Evolutionary conservation across 2,113 vertebrate genomes (phyloP).

Genomic region (Pelmatolapia mariae): DNA sequence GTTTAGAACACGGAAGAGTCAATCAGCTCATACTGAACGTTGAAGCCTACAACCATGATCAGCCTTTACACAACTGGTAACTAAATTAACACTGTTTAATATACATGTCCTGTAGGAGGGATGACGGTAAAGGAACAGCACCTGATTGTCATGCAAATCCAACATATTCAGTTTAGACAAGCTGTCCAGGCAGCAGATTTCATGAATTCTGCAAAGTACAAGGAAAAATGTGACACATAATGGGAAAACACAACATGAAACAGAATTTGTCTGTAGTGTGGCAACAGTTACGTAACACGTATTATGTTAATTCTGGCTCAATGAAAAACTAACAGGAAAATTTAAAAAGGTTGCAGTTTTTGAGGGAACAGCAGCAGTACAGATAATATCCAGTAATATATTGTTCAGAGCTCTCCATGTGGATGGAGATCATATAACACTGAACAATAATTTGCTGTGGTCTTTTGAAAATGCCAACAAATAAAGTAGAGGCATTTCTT

Average conservation of each 20-base stretch:
- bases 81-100: neutral
- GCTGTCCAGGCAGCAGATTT: slow-evolving; percentile 81
- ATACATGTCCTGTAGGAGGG: neutral
- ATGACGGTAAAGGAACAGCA: slow-evolving; percentile 39
- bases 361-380: neutral
- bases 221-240: neutral
- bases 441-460: neutral
- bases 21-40: neutral
- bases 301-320: neutral
- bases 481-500: neutral
- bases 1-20: neutral
- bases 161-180: slow-evolving; percentile 85
- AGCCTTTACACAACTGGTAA: neutral
- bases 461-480: neutral
- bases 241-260: neutral
- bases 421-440: neutral
- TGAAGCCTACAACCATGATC: neutral
- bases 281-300: neutral
- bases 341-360: neutral
- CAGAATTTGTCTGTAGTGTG: neutral
- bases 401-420: neutral
- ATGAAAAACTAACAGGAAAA: neutral
- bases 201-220: slow-evolving; percentile 80
- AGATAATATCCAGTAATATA: neutral
- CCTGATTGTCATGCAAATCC: slow-evolving; percentile 96